Base-by-base conservation (phyloP, 2,797 vertebrate species). In the Hypotaenidia okinawae region DNA sequence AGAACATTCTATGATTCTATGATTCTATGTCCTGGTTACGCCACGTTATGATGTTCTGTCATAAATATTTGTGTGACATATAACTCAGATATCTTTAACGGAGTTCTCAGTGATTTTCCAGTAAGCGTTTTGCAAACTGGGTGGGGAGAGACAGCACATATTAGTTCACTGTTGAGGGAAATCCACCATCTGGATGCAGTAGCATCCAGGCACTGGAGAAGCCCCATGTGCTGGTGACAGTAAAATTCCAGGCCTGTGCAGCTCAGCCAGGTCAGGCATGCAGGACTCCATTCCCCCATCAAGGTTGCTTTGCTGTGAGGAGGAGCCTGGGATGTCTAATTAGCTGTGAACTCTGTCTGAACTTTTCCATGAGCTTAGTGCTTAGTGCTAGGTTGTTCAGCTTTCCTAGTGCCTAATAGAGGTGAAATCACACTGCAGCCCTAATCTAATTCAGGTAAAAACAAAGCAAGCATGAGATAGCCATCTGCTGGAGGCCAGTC, bases 291-390 rank as follows among this genome's bases (percentile, higher is more conserved):
- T 58, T 66, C 41, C 41, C 41, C 72, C 66, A 52, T 55, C 45
- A 16, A 82, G 62, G 37, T 4, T 80, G 27, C 62, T 85, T 64
- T 74, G 54, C 79, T 3, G 1, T 25, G 49, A 33, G 64, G 39
- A 33, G 64, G 35, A 80, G n/a, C 49, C 61, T 9, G 49, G 59
- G 73, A 62, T 49, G 37, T 58, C 64, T 90, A 90, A 94, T 94
- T 90, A 94, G 83, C 66, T 78, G 41, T 93, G 85, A 94, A 94
- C 95, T 94, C 79, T 75, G 32, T 35, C 58, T 94, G 89, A 96
- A 94, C 96, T 72, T 86, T 75, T 77, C 37, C 32, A 55, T 61
- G 49, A 58, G 91, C 73, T 95, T 67, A 45, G 14, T 72, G 91
- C 73, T 95, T 67, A 45, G 14, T 72, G 68, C 58, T 91, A 43